Percentiles rank a stretch among this genome's conserved stretches.
These are phyloP conservation scores for Latrodectus geometricus DNA, from an alignment of 1,140 invertebrate genomes.

Conservation along the genomic window DNA sequence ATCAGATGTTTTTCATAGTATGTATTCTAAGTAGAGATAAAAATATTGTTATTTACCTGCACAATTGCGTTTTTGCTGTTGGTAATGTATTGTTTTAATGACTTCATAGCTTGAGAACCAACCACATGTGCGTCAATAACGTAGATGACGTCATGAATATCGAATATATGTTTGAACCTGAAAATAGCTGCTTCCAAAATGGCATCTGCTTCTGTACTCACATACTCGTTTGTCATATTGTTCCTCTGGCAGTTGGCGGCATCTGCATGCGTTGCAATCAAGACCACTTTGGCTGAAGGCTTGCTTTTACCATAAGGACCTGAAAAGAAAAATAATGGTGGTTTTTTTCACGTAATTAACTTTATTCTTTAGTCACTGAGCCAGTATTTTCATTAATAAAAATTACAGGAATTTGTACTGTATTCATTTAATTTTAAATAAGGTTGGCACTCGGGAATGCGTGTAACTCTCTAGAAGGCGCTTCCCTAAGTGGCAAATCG, in stretches of 20 bases:
- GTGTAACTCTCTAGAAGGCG: too few species aligned
- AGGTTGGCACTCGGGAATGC: too few species aligned
- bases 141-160: conserved; percentile 72
- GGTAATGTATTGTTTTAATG: conserved; percentile 73
- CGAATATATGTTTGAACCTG: conserved; percentile 73
- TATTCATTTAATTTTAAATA: too few species aligned
- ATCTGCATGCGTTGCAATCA: conserved; percentile 80
- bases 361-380: too few species aligned
- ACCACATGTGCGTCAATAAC: conserved; percentile 76
- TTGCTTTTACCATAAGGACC: conserved; percentile 73
- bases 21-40: too few species aligned
- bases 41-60: conserved; percentile 67
- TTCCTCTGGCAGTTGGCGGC: conserved; percentile 66
- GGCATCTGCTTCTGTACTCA: conserved; percentile 73
- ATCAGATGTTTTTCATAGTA: too few species aligned
- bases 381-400: too few species aligned
- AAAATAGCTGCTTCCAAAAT: conserved; percentile 72
- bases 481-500: too few species aligned
- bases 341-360: neutral
- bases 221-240: conserved; percentile 73
- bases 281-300: conserved; percentile 72
- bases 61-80: conserved; percentile 70
- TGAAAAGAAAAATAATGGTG: conserved; percentile 64
- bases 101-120: conserved; percentile 74
- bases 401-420: too few species aligned